These are phyloP conservation scores for Tetropium fuscum DNA, from an alignment of 2,888 invertebrate genomes.

Conservation along the genomic window DNA sequence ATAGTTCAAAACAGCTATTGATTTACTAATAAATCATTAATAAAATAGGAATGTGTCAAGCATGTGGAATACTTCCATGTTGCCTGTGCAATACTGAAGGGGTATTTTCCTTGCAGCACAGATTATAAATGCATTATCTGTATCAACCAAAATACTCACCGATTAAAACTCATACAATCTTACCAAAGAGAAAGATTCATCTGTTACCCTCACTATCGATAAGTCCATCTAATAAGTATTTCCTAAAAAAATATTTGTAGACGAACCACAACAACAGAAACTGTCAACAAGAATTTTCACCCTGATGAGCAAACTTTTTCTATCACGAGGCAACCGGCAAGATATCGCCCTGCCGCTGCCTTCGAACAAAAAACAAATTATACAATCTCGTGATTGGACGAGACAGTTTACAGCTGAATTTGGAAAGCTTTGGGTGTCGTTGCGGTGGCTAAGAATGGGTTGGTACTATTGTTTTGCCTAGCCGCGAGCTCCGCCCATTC, in stretches of 20 bases:
- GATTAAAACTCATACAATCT: too few relatives aligned
- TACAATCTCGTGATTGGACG: slow-evolving; percentile 10
- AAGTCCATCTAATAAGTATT: not conserved
- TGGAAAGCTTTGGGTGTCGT: slow-evolving; percentile 71
- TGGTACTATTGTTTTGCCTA: slow-evolving; percentile 69
- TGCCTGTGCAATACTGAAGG: too few relatives aligned
- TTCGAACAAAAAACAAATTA: slow-evolving; percentile 31
- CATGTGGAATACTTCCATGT: too few relatives aligned
- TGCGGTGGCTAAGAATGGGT: slow-evolving; percentile 71
- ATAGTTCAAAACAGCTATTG: too few relatives aligned
- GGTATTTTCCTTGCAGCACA: too few relatives aligned
- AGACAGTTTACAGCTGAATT: slow-evolving; percentile 70
- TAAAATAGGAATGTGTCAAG: too few relatives aligned
- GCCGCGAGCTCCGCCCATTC: slow-evolving; percentile 82
- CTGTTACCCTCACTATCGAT: too few relatives aligned
- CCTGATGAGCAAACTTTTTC: not conserved
- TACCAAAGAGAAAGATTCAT: too few relatives aligned
- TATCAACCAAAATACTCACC: too few relatives aligned
- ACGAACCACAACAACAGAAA: slow-evolving; percentile 13
- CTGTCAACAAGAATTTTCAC: slow-evolving; percentile 14
- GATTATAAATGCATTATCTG: too few relatives aligned
- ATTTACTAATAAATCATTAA: too few relatives aligned
- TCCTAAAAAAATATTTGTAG: slow-evolving; percentile 30
- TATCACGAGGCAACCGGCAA: not conserved
- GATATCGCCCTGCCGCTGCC: not conserved